Conservation (phyloP, 1,140 invertebrate genomes). For the Caenorhabditis inopinata region DNA sequence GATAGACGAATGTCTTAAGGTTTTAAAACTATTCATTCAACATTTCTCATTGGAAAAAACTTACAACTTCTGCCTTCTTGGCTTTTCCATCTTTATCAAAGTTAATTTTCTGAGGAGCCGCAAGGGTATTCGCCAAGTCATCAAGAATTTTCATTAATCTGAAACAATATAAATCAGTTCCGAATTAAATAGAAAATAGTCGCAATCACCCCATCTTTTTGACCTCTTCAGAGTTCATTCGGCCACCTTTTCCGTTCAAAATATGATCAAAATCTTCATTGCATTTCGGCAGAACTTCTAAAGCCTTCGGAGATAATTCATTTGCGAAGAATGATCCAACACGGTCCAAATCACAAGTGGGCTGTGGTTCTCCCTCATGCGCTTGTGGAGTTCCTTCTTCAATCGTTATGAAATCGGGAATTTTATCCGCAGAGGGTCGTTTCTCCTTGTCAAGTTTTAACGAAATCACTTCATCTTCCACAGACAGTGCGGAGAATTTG, state of each 20-base stretch:
- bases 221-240: not conserved
- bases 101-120: not conserved
- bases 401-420: too few relatives aligned
- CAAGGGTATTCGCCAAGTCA: not conserved
- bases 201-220: not conserved
- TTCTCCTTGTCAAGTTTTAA: not conserved
- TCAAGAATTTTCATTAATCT: not conserved
- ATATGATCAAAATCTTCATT: not conserved
- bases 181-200: not conserved
- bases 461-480: not conserved
- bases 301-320: not conserved
- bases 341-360: not conserved
- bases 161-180: too few relatives aligned
- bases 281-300: not conserved
- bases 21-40: too few relatives aligned
- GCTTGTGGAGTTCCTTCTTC: too few relatives aligned
- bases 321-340: conserved; percentile 5
- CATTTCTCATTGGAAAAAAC: too few relatives aligned
- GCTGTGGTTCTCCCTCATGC: not conserved
- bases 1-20: not conserved
- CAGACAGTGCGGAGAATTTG: not conserved
- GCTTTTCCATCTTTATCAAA: not conserved
- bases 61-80: not conserved
- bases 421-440: not conserved
- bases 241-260: not conserved